Conservation (phyloP, 2,797 vertebrate genomes). For the Bradypodion ventrale region DNA sequence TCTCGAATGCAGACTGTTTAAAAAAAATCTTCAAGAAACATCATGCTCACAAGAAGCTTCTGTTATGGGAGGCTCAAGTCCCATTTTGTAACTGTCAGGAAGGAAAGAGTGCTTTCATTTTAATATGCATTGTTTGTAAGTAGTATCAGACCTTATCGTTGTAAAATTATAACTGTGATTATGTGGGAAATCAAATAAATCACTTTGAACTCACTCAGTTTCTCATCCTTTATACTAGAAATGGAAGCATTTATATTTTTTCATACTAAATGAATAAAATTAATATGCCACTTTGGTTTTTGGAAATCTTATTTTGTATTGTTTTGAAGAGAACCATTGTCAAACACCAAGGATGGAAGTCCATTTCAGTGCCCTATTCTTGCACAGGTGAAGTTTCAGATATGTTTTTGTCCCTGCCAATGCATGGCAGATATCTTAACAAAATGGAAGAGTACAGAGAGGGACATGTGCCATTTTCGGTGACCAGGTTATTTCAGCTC, state of each 20-base stretch:
- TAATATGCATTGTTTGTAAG: constrained; percentile 89
- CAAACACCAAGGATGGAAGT: neutral
- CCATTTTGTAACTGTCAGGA: constrained; percentile 79
- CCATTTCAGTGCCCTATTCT: neutral
- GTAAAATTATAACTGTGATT: constrained; percentile 94
- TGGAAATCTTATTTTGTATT: constrained; percentile 35
- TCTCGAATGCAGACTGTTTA: constrained; percentile 78
- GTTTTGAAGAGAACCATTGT: neutral
- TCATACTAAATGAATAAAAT: constrained; percentile 42
- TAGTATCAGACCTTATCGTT: constrained; percentile 85
- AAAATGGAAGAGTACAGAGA: neutral
- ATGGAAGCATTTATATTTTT: constrained; percentile 34
- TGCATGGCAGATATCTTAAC: neutral
- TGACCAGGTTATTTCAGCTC: neutral
- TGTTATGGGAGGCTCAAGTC: constrained; percentile 78
- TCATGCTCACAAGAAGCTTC: constrained; percentile 76
- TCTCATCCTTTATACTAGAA: constrained; percentile 64
- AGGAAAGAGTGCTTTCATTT: constrained; percentile 85
- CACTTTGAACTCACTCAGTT: constrained; percentile 80
- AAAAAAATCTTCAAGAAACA: constrained; percentile 70
- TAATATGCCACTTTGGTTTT: constrained; percentile 21
- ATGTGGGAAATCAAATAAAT: constrained; percentile 91
- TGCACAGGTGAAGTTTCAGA: neutral
- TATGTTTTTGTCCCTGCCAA: neutral
- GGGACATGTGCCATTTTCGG: neutral